Percentiles rank a stretch among this genome's conserved stretches.
Evolutionary conservation across 2,797 vertebrate species (phyloP).

Genomic region (Chelon labrosus): DNA sequence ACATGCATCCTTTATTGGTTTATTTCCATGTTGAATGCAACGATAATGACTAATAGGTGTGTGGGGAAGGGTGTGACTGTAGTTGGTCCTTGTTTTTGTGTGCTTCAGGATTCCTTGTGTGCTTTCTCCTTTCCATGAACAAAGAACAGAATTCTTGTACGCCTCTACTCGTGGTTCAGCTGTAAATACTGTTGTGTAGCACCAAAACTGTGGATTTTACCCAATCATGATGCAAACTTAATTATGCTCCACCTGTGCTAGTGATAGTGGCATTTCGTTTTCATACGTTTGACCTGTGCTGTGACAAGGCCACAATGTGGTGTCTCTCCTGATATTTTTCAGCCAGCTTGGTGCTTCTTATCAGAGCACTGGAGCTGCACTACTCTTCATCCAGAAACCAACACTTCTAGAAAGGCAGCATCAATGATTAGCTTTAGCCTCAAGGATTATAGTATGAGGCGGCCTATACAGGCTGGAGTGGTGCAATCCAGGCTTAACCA

Average conservation of each 20-base stretch:
- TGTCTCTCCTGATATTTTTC: too few relatives aligned
- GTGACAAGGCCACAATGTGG: background rate
- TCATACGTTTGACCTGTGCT: background rate
- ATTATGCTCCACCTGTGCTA: background rate
- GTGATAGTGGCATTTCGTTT: background rate
- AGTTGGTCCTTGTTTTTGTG: conserved; percentile 4
- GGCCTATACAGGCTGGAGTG: conserved; percentile 24
- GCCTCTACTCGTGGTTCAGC: background rate
- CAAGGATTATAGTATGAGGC: conserved; percentile 30
- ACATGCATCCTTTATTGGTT: background rate
- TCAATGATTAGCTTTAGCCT: conserved; percentile 9
- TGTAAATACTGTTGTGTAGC: background rate
- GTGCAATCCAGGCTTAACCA: conserved; percentile 43
- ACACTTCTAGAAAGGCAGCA: conserved; percentile 10
- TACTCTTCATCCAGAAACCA: background rate
- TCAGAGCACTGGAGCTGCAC: background rate
- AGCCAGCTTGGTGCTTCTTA: background rate
- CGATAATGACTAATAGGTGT: conserved; percentile 38
- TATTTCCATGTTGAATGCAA: conserved; percentile 21
- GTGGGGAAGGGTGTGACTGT: conserved; percentile 33
- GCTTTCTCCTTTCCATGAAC: background rate
- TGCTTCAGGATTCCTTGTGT: background rate
- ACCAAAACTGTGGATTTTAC: background rate
- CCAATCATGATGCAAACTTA: background rate
- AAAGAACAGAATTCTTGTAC: background rate